These are phyloP conservation scores for Bombylius discolor DNA, from an alignment of 2,888 invertebrate genomes.

Conservation along the genomic window DNA sequence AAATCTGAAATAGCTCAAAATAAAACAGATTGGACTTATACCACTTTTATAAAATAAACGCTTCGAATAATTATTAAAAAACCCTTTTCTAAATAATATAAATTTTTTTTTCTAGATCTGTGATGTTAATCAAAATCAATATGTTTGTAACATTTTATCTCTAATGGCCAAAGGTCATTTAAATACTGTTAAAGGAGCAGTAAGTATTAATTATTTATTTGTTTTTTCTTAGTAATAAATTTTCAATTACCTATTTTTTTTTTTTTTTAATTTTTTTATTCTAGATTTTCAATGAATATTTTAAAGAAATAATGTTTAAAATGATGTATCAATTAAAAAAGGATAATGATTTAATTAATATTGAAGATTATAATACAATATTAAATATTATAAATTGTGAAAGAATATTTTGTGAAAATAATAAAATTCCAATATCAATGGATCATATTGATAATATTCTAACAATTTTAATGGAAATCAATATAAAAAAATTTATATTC, in stretches of 20 bases:
- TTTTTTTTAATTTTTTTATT: constrained; percentile 1
- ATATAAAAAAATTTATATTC: constrained; percentile 24
- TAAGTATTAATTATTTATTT: constrained; percentile 17
- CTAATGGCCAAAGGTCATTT: constrained; percentile 28
- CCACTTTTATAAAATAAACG: too few relatives aligned
- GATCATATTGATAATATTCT: constrained; percentile 30
- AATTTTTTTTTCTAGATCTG: constrained; percentile 4
- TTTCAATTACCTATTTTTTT: neutral
- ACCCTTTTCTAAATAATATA: too few relatives aligned
- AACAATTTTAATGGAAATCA: constrained; percentile 26
- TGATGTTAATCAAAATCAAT: constrained; percentile 15
- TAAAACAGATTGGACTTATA: too few relatives aligned
- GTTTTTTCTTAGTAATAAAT: neutral
- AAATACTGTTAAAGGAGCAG: constrained; percentile 28
- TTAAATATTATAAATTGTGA: constrained; percentile 24
- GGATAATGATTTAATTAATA: constrained; percentile 13
- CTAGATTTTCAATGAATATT: constrained; percentile 33
- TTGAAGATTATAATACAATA: constrained; percentile 14
- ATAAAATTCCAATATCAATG: constrained; percentile 24
- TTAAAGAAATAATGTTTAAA: constrained; percentile 25
- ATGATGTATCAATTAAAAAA: constrained; percentile 20
- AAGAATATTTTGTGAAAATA: constrained; percentile 23
- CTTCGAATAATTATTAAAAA: too few relatives aligned
- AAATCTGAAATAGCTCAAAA: too few relatives aligned
- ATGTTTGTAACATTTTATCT: constrained; percentile 21